Evolutionary conservation across 2,888 invertebrate genomes (phyloP).

Genomic region (Pocota personata): DNA sequence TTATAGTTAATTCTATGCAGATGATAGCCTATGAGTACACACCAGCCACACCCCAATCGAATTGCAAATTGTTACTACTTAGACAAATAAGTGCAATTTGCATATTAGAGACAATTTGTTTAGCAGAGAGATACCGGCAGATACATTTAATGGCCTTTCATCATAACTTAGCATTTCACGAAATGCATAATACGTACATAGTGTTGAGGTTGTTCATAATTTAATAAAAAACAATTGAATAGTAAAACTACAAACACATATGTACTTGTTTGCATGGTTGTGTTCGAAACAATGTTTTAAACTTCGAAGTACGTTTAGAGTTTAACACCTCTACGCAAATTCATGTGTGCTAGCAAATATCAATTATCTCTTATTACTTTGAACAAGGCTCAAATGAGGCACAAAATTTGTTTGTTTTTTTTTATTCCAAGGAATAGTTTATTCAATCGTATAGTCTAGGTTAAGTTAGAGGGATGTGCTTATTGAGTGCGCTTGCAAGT

Average conservation of each 20-base stretch:
- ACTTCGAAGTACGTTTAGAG: neutral
- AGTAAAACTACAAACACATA: no score
- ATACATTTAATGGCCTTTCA: neutral
- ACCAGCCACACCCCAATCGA: slow-evolving; percentile 23
- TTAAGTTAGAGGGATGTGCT: no score
- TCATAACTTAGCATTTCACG: neutral
- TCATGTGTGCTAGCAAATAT: neutral
- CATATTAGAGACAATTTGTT: neutral
- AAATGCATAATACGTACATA: no score
- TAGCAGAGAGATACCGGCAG: neutral
- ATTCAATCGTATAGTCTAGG: no score
- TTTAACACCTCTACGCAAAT: slow-evolving; percentile 2
- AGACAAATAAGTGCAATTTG: slow-evolving; percentile 21
- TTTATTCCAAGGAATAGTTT: no score
- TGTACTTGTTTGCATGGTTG: neutral
- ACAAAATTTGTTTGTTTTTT: no score
- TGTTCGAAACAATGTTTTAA: neutral
- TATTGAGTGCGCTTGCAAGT: no score
- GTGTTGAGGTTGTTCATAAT: no score
- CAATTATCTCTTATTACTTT: neutral
- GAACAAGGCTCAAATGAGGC: no score
- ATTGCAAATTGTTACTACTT: neutral
- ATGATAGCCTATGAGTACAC: neutral
- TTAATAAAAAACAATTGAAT: neutral
- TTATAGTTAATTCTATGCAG: neutral